Evolutionary conservation across 92 coral and sea anemone species (phyloP).

Genomic region (Pocillopora meandrina): DNA sequence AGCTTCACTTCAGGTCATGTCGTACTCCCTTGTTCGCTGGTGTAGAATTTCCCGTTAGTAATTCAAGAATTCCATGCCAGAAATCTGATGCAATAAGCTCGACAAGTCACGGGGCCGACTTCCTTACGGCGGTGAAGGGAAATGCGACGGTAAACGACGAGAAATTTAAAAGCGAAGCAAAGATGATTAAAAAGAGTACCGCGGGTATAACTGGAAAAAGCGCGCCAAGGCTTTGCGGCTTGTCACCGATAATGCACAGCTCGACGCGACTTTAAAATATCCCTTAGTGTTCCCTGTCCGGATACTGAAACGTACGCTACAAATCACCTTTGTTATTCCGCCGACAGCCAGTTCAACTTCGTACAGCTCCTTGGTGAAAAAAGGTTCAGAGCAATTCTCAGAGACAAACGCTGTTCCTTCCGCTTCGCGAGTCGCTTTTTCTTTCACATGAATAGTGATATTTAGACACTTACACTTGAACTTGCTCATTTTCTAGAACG

Average conservation of each 20-base stretch:
- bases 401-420: constrained; percentile 81
- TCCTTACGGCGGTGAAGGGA: background rate
- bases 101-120: background rate
- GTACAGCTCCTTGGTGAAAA: constrained; percentile 71
- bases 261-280: background rate
- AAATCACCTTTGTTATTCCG: constrained; percentile 90
- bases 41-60: background rate
- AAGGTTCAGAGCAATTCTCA: constrained; percentile 43
- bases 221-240: constrained; percentile 31
- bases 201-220: background rate
- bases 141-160: background rate
- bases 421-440: constrained; percentile 67
- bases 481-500: constrained; percentile 63
- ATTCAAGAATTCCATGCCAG: background rate
- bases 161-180: background rate
- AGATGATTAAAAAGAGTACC: background rate
- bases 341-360: constrained; percentile 96
- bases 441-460: constrained; percentile 77
- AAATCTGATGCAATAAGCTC: constrained; percentile 33
- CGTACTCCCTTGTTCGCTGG: background rate
- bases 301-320: no score
- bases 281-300: background rate
- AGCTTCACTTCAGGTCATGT: background rate
- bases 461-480: constrained; percentile 82
- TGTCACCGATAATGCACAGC: background rate